Percentiles rank a stretch among this genome's conserved stretches.
Evolutionary conservation across 1,140 invertebrate genomes (phyloP).

Genomic region (Chironomus striatipennis): DNA sequence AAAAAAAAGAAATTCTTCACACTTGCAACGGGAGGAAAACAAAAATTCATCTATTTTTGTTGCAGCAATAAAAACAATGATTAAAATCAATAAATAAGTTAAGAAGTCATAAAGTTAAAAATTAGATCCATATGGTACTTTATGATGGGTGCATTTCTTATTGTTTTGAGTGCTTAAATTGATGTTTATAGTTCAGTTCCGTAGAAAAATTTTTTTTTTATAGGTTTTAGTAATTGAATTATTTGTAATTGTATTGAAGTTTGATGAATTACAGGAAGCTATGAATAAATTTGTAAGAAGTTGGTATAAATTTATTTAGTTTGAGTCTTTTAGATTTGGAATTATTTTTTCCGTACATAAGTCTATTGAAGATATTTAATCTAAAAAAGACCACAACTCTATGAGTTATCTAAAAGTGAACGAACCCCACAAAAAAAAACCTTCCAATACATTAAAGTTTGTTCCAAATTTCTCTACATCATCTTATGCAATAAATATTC

Average conservation of each 20-base stretch:
- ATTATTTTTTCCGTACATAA: no score
- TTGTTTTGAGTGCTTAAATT: background rate
- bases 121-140: background rate
- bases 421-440: no score
- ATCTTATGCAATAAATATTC: no score
- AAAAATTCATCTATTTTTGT: background rate
- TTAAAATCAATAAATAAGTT: slow-evolving; percentile 15
- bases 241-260: background rate
- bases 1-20: no score
- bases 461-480: no score
- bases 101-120: background rate
- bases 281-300: background rate
- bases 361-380: no score
- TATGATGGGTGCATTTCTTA: background rate
- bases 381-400: no score
- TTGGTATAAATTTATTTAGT: no score
- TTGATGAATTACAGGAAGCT: background rate
- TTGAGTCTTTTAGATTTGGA: no score
- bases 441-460: no score
- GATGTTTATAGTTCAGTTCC: background rate
- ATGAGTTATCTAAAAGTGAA: no score
- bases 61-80: background rate
- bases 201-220: no score
- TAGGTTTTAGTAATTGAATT: background rate
- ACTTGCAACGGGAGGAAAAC: background rate